Evolutionary conservation across 2,888 invertebrate genomes (phyloP).

Genomic region (Elgonia sp.): DNA sequence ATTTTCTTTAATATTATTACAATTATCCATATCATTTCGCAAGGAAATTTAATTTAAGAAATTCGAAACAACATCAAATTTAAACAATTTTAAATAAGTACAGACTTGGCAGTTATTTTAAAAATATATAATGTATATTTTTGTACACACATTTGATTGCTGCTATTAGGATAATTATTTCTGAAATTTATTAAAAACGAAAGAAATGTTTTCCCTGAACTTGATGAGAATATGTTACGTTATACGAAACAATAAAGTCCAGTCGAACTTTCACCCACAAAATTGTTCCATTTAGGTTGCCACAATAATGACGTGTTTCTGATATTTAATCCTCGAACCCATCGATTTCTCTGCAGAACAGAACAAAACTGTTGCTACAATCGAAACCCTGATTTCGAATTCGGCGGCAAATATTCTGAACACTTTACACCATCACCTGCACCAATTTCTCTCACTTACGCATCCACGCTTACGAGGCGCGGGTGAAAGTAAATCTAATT

Average conservation of each 20-base stretch:
- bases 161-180: no score
- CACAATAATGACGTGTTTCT: conserved; percentile 30
- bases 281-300: conserved; percentile 28
- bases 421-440: conserved; percentile 52
- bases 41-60: no score
- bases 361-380: conserved; percentile 36
- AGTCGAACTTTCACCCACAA: conserved; percentile 64
- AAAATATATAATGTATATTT: no score
- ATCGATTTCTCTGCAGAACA: conserved; percentile 57
- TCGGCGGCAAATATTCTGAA: conserved; percentile 62
- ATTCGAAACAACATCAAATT: no score
- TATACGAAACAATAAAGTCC: neutral
- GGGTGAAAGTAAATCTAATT: conserved; percentile 83
- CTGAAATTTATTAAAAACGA: neutral
- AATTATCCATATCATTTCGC: no score
- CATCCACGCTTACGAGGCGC: conserved; percentile 67
- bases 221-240: conserved; percentile 23
- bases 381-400: conserved; percentile 76
- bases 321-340: conserved; percentile 44
- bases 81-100: no score
- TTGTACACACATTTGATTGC: no score
- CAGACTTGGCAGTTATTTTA: no score
- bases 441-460: conserved; percentile 76
- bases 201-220: conserved; percentile 3
- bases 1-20: no score